Evolutionary conservation across 2,888 invertebrate genomes (phyloP), one percentile per base, ranked within the genome.

Genomic region (Panorpa germanica): DNA sequence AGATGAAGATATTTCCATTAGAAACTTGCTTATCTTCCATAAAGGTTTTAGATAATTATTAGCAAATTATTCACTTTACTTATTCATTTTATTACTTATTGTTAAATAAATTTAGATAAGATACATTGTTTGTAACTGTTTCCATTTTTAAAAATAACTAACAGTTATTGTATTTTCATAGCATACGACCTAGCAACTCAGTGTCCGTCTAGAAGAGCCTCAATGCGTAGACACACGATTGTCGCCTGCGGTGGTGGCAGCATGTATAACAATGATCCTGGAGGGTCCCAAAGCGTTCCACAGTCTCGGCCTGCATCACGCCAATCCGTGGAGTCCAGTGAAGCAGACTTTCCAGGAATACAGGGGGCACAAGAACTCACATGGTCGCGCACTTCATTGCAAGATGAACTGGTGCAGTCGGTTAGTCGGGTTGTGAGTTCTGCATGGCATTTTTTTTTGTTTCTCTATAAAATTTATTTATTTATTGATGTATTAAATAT

Each of bases 121-220:
- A 17, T 24, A 24, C 17, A 24, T 23, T 29, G 7, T 11, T 28
- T n/a, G 10, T 28, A 10, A 17, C 10, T 12, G 11, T 28, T 10
- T 8, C 18, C 12, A 14, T 19, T 17, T 9, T 15, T 6, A 17
- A 6, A 25, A 13, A 9, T 11, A 13, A 26, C 10, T 26, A 9
- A 16, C 17, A 9, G 3, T 11, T 26, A 16, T 9, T 4, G 16
- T 17, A 9, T 24, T 33, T 26, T 44, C 46, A 7, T 55, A 71
- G 80, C 78, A 25, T 82, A 82, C 48, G 83, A 83, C 55, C 55
- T 83, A 51, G 82, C 82, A 36, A 77, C 80, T 25, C 78, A 80
- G 47, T 74, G 77, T 46, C 75, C 76, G 33, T 70, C 73, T 25
- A 61, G 75, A 33, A 63, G 74, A 31, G 70, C 65, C 25, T 70